Conservation (phyloP, 2,113 vertebrate species). For the Potamarius usumacintae region DNA sequence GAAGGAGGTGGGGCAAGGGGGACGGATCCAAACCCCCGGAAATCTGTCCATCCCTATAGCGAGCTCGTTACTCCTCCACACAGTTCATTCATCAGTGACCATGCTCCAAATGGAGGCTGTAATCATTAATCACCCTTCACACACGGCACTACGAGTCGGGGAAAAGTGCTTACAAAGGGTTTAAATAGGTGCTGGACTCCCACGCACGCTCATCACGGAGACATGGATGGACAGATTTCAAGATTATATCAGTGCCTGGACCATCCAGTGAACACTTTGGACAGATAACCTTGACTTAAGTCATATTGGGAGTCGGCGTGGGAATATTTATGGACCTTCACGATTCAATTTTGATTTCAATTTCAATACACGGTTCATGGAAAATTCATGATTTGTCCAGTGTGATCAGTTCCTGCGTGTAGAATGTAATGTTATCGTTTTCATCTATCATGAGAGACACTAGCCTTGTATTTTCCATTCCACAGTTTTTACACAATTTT, state of each 20-base stretch:
- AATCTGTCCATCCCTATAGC: slow-evolving; percentile 51
- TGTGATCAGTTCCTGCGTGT: too few species aligned
- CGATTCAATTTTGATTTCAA: not conserved
- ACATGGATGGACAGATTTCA: not conserved
- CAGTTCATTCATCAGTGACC: slow-evolving; percentile 47
- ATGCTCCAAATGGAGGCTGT: slow-evolving; percentile 45
- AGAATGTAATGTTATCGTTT: not conserved
- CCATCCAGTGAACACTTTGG: not conserved
- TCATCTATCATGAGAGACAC: not conserved
- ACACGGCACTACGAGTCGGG: slow-evolving; percentile 15
- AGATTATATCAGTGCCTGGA: not conserved
- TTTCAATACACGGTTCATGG: not conserved
- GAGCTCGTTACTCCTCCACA: slow-evolving; percentile 49
- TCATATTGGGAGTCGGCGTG: too few species aligned
- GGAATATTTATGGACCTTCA: not conserved
- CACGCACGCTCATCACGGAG: not conserved
- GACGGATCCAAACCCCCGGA: slow-evolving; percentile 38
- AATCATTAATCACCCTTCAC: slow-evolving; percentile 52
- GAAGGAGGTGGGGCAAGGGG: slow-evolving; percentile 32
- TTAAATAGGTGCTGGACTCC: slow-evolving; percentile 16
- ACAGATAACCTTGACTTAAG: not conserved
- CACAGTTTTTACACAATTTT: not conserved
- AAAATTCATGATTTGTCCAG: too few species aligned
- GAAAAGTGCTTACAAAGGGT: slow-evolving; percentile 34
- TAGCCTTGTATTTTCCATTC: not conserved